phyloP scores from a whole-genome alignment of 2,888 invertebrate genomes.

The Saturnia pavonia region DNA sequence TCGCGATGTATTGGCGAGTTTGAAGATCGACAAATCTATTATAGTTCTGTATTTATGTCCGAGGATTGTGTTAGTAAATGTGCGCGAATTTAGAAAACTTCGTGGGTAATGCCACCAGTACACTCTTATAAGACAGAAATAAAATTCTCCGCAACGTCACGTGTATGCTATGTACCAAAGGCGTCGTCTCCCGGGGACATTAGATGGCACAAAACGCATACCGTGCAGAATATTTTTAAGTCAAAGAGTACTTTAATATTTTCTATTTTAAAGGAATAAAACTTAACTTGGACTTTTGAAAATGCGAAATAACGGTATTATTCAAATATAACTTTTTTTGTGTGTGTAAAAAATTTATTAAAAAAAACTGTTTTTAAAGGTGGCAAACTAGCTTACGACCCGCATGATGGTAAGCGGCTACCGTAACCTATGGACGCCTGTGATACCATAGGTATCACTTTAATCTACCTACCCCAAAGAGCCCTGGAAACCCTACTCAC shows the following conservation, averaged over 20 bases:
- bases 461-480: no score
- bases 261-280: neutral
- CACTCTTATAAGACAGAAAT: neutral
- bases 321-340: neutral
- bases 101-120: neutral
- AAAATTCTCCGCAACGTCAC: slow-evolving; percentile 1
- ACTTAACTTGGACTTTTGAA: neutral
- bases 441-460: no score
- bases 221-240: neutral
- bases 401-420: no score
- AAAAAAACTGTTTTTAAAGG: no score
- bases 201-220: neutral
- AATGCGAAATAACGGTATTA: neutral
- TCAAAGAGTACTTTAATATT: slow-evolving; percentile 8
- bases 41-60: no score
- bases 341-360: no score
- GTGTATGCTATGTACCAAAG: neutral
- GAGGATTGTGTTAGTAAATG: no score
- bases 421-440: no score
- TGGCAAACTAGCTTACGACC: no score
- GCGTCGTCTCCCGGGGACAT: neutral
- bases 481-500: no score
- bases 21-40: no score
- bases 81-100: neutral
- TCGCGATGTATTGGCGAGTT: no score